Conservation (phyloP, 2,888 invertebrate species). For the Oithona nana region DNA sequence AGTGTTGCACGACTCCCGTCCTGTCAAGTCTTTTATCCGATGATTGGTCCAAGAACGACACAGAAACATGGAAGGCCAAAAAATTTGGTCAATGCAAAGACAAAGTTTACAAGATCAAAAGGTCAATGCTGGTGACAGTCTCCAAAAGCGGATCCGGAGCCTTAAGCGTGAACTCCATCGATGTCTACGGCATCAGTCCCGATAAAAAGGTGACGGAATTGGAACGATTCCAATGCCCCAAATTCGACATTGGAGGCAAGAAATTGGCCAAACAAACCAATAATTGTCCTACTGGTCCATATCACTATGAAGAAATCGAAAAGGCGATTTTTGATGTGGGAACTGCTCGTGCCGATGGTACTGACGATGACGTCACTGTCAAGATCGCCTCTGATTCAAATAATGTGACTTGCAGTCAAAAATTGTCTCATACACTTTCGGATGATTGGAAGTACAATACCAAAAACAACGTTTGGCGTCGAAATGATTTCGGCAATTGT, state of each 20-base stretch:
- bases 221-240: constrained; percentile 1
- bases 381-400: constrained; percentile 10
- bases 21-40: constrained; percentile 9
- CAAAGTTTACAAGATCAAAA: neutral
- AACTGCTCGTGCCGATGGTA: neutral
- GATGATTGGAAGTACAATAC: constrained; percentile 13
- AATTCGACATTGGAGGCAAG: neutral
- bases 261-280: neutral
- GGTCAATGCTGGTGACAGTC: neutral
- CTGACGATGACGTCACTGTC: constrained; percentile 1
- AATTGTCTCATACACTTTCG: constrained; percentile 1
- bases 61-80: neutral
- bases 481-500: neutral
- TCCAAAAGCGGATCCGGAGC: constrained; percentile 2
- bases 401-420: neutral
- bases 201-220: constrained; percentile 8
- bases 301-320: neutral
- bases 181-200: neutral
- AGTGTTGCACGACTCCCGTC: constrained; percentile 7
- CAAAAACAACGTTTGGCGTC: too few relatives aligned
- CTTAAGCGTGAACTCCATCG: neutral
- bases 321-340: neutral
- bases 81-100: constrained; percentile 9
- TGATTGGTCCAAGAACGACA: constrained; percentile 9
- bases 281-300: neutral